Evolutionary conservation across 2,113 vertebrate species (phyloP), one percentile per base, ranked within the genome.

Genomic region (Rhynchopsitta pachyrhyncha): DNA sequence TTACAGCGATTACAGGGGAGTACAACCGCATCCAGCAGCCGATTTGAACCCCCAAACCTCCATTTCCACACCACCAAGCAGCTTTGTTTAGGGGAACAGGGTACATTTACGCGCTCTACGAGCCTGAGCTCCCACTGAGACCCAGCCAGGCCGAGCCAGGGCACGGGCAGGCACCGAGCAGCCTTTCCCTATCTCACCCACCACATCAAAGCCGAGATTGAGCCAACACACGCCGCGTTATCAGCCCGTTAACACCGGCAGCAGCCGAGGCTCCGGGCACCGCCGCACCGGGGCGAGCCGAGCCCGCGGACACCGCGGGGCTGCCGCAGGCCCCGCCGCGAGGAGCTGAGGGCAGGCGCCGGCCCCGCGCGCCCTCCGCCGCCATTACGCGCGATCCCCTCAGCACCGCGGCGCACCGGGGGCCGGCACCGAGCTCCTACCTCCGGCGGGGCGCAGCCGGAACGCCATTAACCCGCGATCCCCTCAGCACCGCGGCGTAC

Each of bases 21-120:
- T 23, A 14, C 0, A 14, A 6, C 49, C 25, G 28, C 42, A 6
- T 14, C 11, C 53, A 18, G 8, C 2, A 0, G 5, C 2, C 3
- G 2, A 10, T 16, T 31, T 47, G 1, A 55, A n/a, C 55, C 18
- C 28, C 68, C 6, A 81, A 69, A 0, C 22, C 28, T 4, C 73
- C 10, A 8, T 2, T 25, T n/a, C 35, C 46, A 11, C 41, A 1
- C 6, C 3, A 22, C 17, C 31, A 23, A 20, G 10, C 5, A 16
- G 42, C 53, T 84, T 11, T 8, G 25, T 14, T 49, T 18, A 2
- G 8, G 5, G 9, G 7, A 16, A n/a, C 0, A 5, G 0, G 42
- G 28, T 18, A 3, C 3, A 8, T 28, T 24, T 8, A 10, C 0
- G 17, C 9, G 4, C 49, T 28, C 10, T 24, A 53, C 4, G 4